phyloP scores from a whole-genome alignment of 2,888 invertebrate genomes.

The Orthosia gothica region DNA sequence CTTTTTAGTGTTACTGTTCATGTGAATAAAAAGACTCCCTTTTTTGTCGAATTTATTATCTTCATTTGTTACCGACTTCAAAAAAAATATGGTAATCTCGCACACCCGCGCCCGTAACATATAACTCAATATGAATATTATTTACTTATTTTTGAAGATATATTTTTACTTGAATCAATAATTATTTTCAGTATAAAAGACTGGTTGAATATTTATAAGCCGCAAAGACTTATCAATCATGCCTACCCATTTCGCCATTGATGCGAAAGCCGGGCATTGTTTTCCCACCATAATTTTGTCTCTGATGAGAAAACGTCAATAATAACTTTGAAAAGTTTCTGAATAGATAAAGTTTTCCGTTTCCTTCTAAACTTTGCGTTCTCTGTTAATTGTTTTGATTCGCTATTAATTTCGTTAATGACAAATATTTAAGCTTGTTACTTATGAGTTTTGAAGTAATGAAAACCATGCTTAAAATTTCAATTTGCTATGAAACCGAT shows the following conservation, averaged over 20 bases:
- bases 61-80: too few relatives aligned
- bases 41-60: too few relatives aligned
- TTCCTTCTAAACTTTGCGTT: constrained; percentile 38
- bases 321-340: constrained; percentile 58
- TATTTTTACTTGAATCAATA: background rate
- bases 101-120: background rate
- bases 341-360: constrained; percentile 54
- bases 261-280: constrained; percentile 67
- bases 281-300: constrained; percentile 61
- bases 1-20: too few relatives aligned
- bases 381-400: constrained; percentile 52
- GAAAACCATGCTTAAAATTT: background rate
- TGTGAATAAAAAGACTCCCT: too few relatives aligned
- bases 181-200: constrained; percentile 10
- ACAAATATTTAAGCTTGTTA: constrained; percentile 19
- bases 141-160: background rate
- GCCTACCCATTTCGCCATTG: constrained; percentile 55
- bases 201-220: constrained; percentile 26
- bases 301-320: constrained; percentile 67
- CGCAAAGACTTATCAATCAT: constrained; percentile 55
- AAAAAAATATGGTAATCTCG: too few relatives aligned
- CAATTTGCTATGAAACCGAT: background rate
- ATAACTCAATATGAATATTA: background rate
- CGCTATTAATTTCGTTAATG: constrained; percentile 29
- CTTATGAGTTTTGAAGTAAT: background rate